Evolutionary conservation across 1,140 invertebrate genomes (phyloP), one percentile per base, ranked within the genome.

Genomic region (Drosophila nigrodunni): DNA sequence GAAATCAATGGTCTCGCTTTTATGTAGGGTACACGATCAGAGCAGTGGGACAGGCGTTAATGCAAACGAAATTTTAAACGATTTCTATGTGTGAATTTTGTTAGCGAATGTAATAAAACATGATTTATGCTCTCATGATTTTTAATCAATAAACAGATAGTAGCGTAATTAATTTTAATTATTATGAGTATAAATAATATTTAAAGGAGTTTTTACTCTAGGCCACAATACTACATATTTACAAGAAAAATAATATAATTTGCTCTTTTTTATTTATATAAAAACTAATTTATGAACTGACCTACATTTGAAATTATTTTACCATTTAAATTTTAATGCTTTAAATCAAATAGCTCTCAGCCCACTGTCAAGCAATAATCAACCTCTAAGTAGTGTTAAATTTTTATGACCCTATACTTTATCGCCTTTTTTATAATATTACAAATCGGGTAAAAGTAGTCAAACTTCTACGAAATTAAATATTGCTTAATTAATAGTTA

Each of bases 41-140:
- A 30, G 70, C 69, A 79, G 59, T 77, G 69, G 68, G 46, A 52
- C 46, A 69, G 37, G 59, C 77, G 35, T 30, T 66, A 77, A 77
- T 50, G 44, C 55, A 66, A 79, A 59, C 68, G 18, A 66, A 64
- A 64, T 46, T 15, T 67, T 67, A 58, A 62, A 49, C 50, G 62
- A 67, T 65, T 59, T 39, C 13, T 21, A 72, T 34, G 41, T 52
- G 58, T 15, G 71, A 59, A 66, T 65, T 57, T 57, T 37, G 57
- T 57, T 57, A 37, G 50, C 47, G 39, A 39, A 35, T 59, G 50
- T 64, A 57, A 4, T 30, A 34, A 21, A 59, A 9, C 46, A 6
- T 15, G 8, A 21, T 10, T 34, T 30, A 71, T 55, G 15, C 39
- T 44, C n/a, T 8, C 7, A n/a, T 52, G 37, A 59, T 25, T 34